Evolutionary conservation across 1,140 invertebrate species (phyloP), one percentile per base, ranked within the genome.

Genomic region (Ruditapes philippinarum): DNA sequence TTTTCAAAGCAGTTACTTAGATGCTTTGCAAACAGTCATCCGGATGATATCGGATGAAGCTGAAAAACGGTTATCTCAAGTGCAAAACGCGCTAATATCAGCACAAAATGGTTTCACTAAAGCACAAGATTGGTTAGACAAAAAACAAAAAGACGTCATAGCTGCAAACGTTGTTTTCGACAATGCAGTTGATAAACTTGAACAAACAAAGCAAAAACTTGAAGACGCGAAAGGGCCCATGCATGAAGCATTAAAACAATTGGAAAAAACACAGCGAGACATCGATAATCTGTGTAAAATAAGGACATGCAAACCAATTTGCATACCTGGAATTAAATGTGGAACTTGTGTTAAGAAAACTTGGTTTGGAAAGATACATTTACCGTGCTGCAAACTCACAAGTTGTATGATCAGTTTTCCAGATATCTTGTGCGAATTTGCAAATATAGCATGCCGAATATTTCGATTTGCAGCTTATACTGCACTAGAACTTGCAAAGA

Each of bases 401-500:
- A 90, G 89, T 31, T 90, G 89, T 74, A 90, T 87, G 89, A 54
- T 90, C 14, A 70, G 45, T 3, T 28, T 90, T 80, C 89, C 89
- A 9, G 73, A 89, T 42, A 70, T 74, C 31, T 5, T 89, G 0
- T 89, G 88, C 36, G 40, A 68, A 33, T 45, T 74, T 28, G 83
- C 62, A 28, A 90, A 90, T 70, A 17, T 87, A 17, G 82, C 45
- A 3, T 90, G 89, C 54, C 65, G 74, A 36, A 81, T 45, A 11
- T 9, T 87, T 28, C 17, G 89, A 51, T 62, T n/a, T 7, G 38
- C 80, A 0, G 84, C 83, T 12, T 90, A 80, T 73, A 1, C 28
- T 12, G 54, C 60, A 19, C 42, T 90, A 12, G 89, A 87, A 28
- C 33, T 51, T 25, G 89, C 89, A 76, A 90, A 90, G 33, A 36